These are phyloP conservation scores for Agelastica alni DNA, from an alignment of 2,888 invertebrate species.

Conservation along the genomic window DNA sequence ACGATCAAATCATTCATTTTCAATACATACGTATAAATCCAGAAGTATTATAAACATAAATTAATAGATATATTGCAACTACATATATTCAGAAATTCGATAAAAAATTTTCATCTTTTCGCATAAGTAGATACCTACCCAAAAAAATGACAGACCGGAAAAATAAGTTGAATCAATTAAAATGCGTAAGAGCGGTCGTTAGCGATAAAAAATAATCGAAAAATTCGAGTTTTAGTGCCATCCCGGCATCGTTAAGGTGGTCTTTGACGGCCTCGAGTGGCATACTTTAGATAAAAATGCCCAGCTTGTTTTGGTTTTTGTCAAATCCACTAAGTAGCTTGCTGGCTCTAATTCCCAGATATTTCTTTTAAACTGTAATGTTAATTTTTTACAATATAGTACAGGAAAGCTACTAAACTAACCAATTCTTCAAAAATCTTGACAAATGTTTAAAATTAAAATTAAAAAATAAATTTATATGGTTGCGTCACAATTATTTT, in stretches of 20 bases:
- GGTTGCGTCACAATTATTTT: no score
- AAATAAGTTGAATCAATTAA: slow-evolving; percentile 26
- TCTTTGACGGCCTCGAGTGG: slow-evolving; percentile 41
- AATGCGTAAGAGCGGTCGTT: slow-evolving; percentile 20
- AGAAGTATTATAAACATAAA: no score
- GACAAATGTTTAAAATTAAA: no score
- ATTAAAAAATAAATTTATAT: no score
- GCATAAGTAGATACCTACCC: slow-evolving; percentile 1
- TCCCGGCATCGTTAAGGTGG: slow-evolving; percentile 40
- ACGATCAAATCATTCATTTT: no score
- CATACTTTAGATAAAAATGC: slow-evolving; percentile 46
- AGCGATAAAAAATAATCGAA: slow-evolving; percentile 31
- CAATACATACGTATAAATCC: no score
- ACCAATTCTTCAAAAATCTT: no score
- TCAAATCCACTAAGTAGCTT: slow-evolving; percentile 46
- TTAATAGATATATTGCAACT: no score
- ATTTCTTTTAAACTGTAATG: background rate
- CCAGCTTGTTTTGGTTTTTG: slow-evolving; percentile 46
- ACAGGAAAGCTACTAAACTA: no score
- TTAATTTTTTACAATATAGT: background rate
- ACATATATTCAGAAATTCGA: no score
- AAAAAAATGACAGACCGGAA: slow-evolving; percentile 12
- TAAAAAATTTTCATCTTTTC: no score
- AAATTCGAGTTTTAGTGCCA: slow-evolving; percentile 21
- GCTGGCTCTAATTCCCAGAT: background rate